Base-by-base conservation (phyloP, 2,113 vertebrate genomes). In the Fukomys damarensis region DNA sequence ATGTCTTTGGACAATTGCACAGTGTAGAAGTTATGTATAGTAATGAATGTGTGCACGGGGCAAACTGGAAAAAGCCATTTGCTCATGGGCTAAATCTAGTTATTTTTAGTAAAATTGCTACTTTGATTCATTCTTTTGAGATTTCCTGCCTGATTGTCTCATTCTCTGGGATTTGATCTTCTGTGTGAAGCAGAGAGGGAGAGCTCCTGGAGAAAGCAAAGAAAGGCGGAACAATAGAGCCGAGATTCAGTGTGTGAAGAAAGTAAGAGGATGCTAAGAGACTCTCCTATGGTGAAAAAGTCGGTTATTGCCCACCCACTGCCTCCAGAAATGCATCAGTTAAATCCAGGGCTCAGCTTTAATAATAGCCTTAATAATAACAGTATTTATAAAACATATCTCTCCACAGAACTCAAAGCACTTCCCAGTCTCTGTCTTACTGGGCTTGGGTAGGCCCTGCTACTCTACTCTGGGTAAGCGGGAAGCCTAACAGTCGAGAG, bases 71-170 rank as follows among this genome's bases (percentile, higher is more conserved):
- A 84, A 95, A 96, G 72, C 10, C 32, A 70, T 82, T 56, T 95
- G 66, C 84, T 83, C 92, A 70, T 38, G 54, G 63, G 59, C 66
- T 94, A 90, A 92, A 49, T 96, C 76, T 81, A 94, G 94, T 80
- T 97, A 95, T 96, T 98, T 97, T 95, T 93, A 93, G 94, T 77
- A 46, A 93, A 96, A 97, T 98, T 96, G 56, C 96, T 94, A 93
- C 96, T 92, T 95, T 81, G 94, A 94, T 85, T 58, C 92, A 41
- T 93, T 95, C 91, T 93, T 96, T 59, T 85, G 89, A 74, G 26
- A 87, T 87, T 86, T 92, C 59, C 72, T 95, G 80, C 76, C 93
- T 76, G 74, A 46, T 46, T 93, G 52, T 52, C 92, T 86, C 22
- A 32, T 68, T 96, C 65, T 91, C 76, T 70, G n/a, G 59, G 76